These are phyloP conservation scores for Cerastis leucographa DNA, from an alignment of 2,888 invertebrate species.

Conservation along the genomic window DNA sequence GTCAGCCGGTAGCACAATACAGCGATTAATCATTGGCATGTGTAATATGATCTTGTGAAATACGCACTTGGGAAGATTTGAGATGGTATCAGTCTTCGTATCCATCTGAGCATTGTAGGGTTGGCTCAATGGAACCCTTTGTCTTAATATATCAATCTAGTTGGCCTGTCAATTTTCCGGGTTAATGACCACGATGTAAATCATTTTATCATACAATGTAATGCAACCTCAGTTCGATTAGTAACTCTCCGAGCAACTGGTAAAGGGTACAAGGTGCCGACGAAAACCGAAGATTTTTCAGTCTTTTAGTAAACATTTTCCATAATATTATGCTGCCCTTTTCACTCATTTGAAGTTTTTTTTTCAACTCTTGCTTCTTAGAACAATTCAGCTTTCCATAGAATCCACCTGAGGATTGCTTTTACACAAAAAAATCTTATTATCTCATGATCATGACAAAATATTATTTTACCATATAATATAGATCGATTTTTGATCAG, in stretches of 20 bases:
- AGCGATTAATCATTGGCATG: constrained; percentile 71
- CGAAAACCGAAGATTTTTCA: not conserved
- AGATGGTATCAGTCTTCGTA: constrained; percentile 51
- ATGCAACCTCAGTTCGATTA: not conserved
- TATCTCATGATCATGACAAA: not conserved
- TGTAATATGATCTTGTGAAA: constrained; percentile 68
- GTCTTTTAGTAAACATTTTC: not conserved
- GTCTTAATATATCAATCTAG: constrained; percentile 34
- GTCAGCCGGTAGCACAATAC: constrained; percentile 72
- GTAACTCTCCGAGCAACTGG: not conserved
- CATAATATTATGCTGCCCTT: not conserved
- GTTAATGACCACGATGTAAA: constrained; percentile 37
- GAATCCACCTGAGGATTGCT: not conserved
- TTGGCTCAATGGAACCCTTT: constrained; percentile 36
- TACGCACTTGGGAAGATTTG: constrained; percentile 54
- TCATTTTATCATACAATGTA: constrained; percentile 18
- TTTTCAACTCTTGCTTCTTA: not conserved
- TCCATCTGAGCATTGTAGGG: constrained; percentile 29
- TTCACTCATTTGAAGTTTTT: not conserved
- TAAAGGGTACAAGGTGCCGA: not conserved
- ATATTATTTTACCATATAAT: not conserved
- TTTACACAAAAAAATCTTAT: not conserved
- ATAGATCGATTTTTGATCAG: not conserved
- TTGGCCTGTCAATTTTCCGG: constrained; percentile 27
- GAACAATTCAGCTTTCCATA: not conserved